phyloP scores from a whole-genome alignment of 2,113 vertebrate genomes.

The Lasiurus borealis region DNA sequence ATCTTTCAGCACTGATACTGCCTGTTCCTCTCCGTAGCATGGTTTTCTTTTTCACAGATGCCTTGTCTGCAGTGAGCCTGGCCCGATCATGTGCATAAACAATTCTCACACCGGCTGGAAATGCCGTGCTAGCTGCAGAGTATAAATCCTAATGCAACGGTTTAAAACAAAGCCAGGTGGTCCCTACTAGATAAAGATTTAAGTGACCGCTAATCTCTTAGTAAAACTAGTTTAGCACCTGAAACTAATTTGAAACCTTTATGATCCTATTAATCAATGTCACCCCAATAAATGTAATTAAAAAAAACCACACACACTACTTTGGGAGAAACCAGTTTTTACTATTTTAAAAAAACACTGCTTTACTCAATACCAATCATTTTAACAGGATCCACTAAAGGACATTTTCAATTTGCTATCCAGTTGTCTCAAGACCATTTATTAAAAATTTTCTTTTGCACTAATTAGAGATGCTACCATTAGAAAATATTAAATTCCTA shows the following conservation, averaged over 20 bases:
- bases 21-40: not conserved
- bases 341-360: slow-evolving; percentile 29
- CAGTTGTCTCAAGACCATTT: not conserved
- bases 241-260: too few species aligned
- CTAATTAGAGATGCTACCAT: not conserved
- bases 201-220: not conserved
- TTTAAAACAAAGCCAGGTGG: slow-evolving; percentile 1
- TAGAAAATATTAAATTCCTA: not conserved
- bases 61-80: not conserved
- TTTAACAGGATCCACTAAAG: slow-evolving; percentile 40
- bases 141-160: not conserved
- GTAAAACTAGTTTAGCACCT: not conserved
- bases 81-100: not conserved
- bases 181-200: not conserved
- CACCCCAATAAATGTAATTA: too few species aligned
- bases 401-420: not conserved
- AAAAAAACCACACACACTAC: too few species aligned
- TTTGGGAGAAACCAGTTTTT: not conserved
- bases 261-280: too few species aligned
- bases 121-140: not conserved
- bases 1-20: not conserved
- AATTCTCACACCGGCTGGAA: not conserved
- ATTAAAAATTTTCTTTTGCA: not conserved
- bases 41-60: not conserved
- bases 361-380: not conserved